Conservation (phyloP, 2,113 vertebrate species). For the Thalassoma bifasciatum region DNA sequence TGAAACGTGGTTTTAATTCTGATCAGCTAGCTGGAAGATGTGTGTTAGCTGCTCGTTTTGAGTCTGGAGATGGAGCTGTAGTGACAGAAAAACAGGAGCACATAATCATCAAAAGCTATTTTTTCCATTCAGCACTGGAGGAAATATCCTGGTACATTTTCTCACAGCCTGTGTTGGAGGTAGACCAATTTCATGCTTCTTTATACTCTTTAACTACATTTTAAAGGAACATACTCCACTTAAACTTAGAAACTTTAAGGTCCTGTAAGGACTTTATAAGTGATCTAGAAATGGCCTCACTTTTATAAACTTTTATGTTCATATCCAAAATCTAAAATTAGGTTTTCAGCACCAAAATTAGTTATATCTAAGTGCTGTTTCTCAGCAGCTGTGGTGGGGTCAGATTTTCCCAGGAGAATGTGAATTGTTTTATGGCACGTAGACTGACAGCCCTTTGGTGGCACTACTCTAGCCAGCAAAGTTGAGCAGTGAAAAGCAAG, state of each 20-base stretch:
- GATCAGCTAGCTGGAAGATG: conserved; percentile 18
- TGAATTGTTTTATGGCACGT: no score
- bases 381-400: no score
- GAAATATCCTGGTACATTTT: not conserved
- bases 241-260: not conserved
- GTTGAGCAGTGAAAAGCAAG: no score
- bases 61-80: not conserved
- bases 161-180: not conserved
- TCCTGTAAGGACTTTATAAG: no score
- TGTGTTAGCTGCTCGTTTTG: not conserved
- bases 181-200: not conserved
- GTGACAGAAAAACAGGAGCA: conserved; percentile 19
- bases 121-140: not conserved
- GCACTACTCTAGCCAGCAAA: no score
- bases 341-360: no score
- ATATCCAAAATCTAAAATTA: no score
- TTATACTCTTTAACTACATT: not conserved
- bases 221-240: not conserved
- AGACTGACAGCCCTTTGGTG: no score
- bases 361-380: no score
- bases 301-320: not conserved
- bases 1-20: conserved; percentile 38
- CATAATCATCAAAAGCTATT: conserved; percentile 7
- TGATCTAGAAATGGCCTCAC: no score
- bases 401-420: no score